Evolutionary conservation across 2,113 vertebrate species (phyloP), one percentile per base, ranked within the genome.

Genomic region (Lepus europaeus): DNA sequence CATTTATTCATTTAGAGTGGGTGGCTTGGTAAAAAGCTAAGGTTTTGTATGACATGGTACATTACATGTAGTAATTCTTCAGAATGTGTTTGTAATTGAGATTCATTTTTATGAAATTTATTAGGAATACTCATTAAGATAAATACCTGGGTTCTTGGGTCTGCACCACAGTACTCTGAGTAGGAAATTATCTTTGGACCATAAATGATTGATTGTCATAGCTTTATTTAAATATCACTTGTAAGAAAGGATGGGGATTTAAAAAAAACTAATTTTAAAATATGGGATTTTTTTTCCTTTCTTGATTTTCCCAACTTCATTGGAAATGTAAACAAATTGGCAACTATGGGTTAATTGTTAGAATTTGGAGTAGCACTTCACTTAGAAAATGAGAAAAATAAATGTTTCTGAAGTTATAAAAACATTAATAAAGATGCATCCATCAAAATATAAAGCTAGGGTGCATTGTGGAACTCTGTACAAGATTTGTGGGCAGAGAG

Each of bases 1-100:
- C 0, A 1, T 94, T 61, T 27, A 73, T 72, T 92, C 11, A 53
- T 80, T 93, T 83, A 93, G 45, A 83, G n/a, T 83, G 64, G 66
- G 14, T 79, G 33, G 16, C 68, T 93, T 95, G 92, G 64, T 87
- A 80, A 93, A 92, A 61, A 72, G 61, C 87, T 69, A 70, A 4
- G 81, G 25, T 49, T 84, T 76, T 13, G 2, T 76, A 33, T n/a
- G 78, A 45, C n/a, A 6, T n/a, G 39, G 56, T 66, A 45, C 5
- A 29, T 49, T 91, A 74, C 23, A 45, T 39, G 13, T 82, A 45
- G 45, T 64, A 39, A 53, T 61, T 13, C 39, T 82, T 85, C 19
- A 19, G 56, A 59, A 59, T 81, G 19, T 51, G 36, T 74, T 51
- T 77, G 9, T 59, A 19, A 59, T 59, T 59, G 14, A 59, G 12